Evolutionary conservation across 2,797 vertebrate genomes (phyloP), one percentile per base, ranked within the genome.

Genomic region (Balearica regulorum): DNA sequence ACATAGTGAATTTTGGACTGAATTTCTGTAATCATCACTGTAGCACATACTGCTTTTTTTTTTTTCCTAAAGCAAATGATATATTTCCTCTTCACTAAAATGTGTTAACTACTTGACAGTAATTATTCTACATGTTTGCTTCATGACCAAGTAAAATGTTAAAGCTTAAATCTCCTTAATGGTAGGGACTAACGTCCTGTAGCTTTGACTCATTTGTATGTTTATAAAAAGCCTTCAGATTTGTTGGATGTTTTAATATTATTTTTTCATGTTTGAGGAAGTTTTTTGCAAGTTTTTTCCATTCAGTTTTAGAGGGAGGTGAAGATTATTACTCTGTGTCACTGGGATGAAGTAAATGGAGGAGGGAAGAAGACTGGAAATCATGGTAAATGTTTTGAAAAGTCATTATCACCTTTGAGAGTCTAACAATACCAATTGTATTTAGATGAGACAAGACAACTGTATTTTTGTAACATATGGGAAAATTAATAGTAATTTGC

Each of bases 81-180:
- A 11, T 53, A 83, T 82, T 69, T 87, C 26, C 51, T 88, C 37
- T 54, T 92, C 48, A 44, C 35, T 87, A 71, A 91, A 96, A 94
- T 76, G 58, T 82, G 39, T 76, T 90, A 89, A 89, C 84, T 86
- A 54, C 39, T 89, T 90, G 73, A 79, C 77, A 96, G 55, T 87
- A 94, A 79, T 96, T 93, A 81, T 93, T 88, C 57, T 78, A 68
- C 72, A 54, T 62, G 35, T 78, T 90, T 95, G 41, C 70, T 90
- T 96, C 66, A 89, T 96, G 92, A 90, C 55, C 39, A 72, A 94
- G 81, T 87, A 65, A 89, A 96, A 95, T 91, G 85, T 64, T 94
- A 91, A 82, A 28, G 33, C 64, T 89, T 89, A 91, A 87, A 92
- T 87, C 91, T 18, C 24, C 15, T 77, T 87, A 85, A 53, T 71